Evolutionary conservation across 2,888 invertebrate species (phyloP).

Genomic region (Andrena camellia): DNA sequence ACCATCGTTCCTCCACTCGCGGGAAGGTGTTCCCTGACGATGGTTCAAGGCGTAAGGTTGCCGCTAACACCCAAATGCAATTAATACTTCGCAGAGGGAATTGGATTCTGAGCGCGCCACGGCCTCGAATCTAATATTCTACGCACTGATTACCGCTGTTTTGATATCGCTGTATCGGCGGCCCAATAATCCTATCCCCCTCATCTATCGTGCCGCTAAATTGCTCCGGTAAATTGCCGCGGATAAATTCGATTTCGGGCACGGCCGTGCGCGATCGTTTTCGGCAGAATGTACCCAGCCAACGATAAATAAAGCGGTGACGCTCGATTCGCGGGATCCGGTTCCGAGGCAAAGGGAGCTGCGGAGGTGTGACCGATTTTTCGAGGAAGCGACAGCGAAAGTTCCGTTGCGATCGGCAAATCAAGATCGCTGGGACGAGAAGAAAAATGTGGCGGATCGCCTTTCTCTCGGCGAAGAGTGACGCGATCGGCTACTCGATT

Average conservation of each 20-base stretch:
- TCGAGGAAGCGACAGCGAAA: too few species aligned
- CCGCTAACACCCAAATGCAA: neutral
- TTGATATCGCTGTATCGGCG: slow-evolving; percentile 38
- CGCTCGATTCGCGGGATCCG: neutral
- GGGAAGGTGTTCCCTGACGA: neutral
- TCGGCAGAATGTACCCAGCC: neutral
- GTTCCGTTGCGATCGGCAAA: too few species aligned
- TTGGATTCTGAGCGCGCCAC: neutral
- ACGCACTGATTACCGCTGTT: slow-evolving; percentile 40
- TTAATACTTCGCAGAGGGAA: slow-evolving; percentile 15
- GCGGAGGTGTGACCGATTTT: neutral
- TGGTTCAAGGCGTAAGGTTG: neutral
- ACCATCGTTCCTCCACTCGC: neutral
- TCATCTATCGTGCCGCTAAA: slow-evolving; percentile 6
- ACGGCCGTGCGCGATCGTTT: slow-evolving; percentile 5
- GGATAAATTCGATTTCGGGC: slow-evolving; percentile 8
- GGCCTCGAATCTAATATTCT: slow-evolving; percentile 30
- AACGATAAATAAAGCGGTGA: slow-evolving; percentile 1
- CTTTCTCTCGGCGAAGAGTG: slow-evolving; percentile 42
- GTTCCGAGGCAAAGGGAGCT: neutral
- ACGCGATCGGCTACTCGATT: slow-evolving; percentile 42
- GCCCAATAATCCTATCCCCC: slow-evolving; percentile 3
- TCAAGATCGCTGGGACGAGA: neutral
- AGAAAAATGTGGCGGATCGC: slow-evolving; percentile 17
- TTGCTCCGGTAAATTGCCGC: slow-evolving; percentile 9